phyloP scores from a whole-genome alignment of 2,113 vertebrate genomes.

The Ciconia boyciana region DNA sequence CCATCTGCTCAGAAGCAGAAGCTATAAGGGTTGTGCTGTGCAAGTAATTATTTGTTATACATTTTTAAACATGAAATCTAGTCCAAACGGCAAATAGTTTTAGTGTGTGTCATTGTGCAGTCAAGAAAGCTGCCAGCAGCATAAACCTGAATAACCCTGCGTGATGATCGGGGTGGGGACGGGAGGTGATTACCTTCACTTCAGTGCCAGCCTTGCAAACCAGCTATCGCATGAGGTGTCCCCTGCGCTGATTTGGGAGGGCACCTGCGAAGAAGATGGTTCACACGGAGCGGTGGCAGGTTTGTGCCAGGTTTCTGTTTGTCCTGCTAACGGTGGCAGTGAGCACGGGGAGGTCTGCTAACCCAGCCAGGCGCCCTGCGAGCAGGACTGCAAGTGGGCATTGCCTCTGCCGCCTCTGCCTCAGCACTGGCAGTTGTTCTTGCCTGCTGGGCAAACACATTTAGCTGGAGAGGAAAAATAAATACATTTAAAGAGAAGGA shows the following conservation, averaged over 20 bases:
- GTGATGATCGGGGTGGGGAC: fast-evolving
- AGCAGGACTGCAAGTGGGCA: background rate
- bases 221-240: background rate
- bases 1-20: slow-evolving; percentile 40
- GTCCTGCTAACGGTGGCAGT: background rate
- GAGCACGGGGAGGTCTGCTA: background rate
- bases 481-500: background rate
- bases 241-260: background rate
- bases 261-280: fast-evolving
- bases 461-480: background rate
- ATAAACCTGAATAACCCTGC: background rate
- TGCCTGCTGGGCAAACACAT: background rate
- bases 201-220: background rate
- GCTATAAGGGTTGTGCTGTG: slow-evolving; percentile 25
- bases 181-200: background rate
- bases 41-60: slow-evolving; percentile 44
- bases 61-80: slow-evolving; percentile 16
- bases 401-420: background rate
- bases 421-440: background rate
- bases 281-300: background rate
- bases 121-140: slow-evolving; percentile 16
- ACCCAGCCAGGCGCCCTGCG: background rate
- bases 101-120: background rate
- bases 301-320: background rate
- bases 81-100: slow-evolving; percentile 18